Evolutionary conservation across 2,797 vertebrate genomes (phyloP).

Genomic region (Podargus strigoides): DNA sequence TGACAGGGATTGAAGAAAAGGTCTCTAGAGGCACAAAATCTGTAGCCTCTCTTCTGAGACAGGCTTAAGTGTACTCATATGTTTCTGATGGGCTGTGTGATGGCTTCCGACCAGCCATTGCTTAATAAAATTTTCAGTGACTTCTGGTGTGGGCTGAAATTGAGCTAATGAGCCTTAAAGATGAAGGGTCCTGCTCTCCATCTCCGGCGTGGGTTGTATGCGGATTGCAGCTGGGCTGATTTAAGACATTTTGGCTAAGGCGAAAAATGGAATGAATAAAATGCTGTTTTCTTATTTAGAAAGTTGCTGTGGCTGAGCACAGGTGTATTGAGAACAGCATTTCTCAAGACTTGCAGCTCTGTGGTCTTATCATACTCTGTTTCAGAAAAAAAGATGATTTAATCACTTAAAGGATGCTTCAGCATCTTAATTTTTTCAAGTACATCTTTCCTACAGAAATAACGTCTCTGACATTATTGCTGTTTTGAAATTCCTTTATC

Average conservation of each 20-base stretch:
- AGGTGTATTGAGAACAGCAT: not conserved
- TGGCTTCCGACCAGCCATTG: not conserved
- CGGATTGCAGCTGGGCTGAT: not conserved
- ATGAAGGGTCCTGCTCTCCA: not conserved
- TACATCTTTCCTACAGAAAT: not conserved
- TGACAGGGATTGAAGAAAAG: not conserved
- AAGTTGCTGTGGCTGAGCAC: not conserved
- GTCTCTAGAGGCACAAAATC: not conserved
- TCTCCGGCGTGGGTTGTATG: not conserved
- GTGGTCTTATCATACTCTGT: fast-evolving
- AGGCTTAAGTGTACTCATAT: not conserved
- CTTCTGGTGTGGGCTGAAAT: not conserved
- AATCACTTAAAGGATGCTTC: not conserved
- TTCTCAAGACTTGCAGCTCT: not conserved
- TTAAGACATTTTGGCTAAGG: not conserved
- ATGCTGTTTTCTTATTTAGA: not conserved
- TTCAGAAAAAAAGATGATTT: not conserved
- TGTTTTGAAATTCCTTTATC: not conserved
- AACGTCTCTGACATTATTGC: not conserved
- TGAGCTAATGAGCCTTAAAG: not conserved
- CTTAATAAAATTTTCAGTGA: not conserved
- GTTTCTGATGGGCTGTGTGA: not conserved
- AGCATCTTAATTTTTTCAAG: not conserved
- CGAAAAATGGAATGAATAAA: not conserved
- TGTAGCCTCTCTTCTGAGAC: not conserved